Conservation (phyloP, 2,113 vertebrate species). For the Perognathus longimembris region DNA sequence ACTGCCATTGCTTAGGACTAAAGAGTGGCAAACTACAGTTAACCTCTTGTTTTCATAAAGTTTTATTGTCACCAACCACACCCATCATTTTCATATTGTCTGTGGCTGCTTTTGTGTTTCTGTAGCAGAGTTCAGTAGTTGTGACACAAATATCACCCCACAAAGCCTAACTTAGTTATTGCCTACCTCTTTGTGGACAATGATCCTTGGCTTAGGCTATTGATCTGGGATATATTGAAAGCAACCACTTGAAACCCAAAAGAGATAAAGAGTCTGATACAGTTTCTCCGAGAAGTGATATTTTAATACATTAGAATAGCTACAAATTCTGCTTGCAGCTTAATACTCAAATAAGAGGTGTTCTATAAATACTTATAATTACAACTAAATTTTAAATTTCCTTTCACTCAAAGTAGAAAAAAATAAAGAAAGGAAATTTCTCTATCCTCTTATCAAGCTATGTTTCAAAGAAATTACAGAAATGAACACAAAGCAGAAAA, state of each 20-base stretch:
- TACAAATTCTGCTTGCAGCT: not conserved
- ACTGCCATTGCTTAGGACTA: not conserved
- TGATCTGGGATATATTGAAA: not conserved
- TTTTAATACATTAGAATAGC: not conserved
- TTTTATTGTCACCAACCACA: not conserved
- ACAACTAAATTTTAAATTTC: not conserved
- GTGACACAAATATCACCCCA: not conserved
- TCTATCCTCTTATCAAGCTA: not conserved
- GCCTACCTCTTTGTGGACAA: not conserved
- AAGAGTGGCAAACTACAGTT: not conserved
- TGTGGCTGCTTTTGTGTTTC: not conserved
- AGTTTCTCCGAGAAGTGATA: not conserved
- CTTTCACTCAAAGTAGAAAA: not conserved
- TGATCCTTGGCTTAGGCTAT: not conserved
- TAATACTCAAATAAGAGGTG: not conserved
- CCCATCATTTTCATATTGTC: not conserved
- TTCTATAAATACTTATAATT: not conserved
- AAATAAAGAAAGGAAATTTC: not conserved
- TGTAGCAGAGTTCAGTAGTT: not conserved
- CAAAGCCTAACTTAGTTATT: not conserved
- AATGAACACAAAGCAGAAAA: not conserved
- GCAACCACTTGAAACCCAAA: not conserved
- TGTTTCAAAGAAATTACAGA: not conserved
- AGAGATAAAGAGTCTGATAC: not conserved
- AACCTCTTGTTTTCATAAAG: not conserved